These are phyloP conservation scores for Neoniphon sammara DNA, from an alignment of 2,797 vertebrate species.

Conservation along the genomic window DNA sequence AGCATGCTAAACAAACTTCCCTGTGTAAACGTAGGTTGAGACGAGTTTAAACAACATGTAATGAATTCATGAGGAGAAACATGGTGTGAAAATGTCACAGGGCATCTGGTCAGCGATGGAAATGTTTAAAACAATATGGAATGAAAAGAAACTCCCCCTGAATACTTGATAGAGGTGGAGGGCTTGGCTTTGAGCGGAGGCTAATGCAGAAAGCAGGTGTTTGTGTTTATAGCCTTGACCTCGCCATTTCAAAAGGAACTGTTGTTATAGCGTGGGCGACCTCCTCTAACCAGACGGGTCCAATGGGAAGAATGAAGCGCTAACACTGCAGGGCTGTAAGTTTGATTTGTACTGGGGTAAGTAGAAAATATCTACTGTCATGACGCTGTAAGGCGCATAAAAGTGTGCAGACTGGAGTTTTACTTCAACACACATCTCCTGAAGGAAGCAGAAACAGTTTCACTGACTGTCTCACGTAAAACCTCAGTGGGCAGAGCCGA, in stretches of 20 bases:
- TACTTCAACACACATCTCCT: no score
- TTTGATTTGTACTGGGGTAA: no score
- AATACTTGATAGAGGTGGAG: conserved; percentile 20
- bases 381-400: no score
- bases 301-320: not conserved
- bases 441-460: no score
- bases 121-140: not conserved
- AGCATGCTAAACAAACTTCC: no score
- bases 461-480: no score
- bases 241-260: conserved; percentile 1
- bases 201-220: conserved; percentile 56
- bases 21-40: not conserved
- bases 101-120: not conserved
- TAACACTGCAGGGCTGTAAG: no score
- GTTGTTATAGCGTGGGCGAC: not conserved
- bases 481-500: no score
- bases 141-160: conserved; percentile 16
- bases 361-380: no score
- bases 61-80: conserved; percentile 10
- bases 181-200: not conserved
- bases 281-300: not conserved
- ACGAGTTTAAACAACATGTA: conserved; percentile 17
- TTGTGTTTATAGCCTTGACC: conserved; percentile 28
- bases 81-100: not conserved
- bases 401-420: no score